Evolutionary conservation across 2,888 invertebrate species (phyloP), one percentile per base, ranked within the genome.

Genomic region (Caenorhabditis becei): DNA sequence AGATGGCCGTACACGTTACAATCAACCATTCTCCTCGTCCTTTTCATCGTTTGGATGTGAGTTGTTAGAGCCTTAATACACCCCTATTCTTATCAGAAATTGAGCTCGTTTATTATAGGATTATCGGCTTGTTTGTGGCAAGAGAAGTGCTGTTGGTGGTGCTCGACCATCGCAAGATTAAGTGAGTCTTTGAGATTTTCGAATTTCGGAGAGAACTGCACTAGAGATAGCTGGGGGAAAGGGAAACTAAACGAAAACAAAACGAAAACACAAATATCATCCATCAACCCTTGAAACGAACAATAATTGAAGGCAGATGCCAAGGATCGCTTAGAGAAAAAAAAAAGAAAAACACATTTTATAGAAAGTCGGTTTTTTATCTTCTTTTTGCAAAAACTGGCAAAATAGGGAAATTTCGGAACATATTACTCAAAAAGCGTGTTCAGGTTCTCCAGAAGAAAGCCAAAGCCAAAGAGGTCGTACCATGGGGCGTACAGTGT

Each of bases 11-110:
- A 53, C 47, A 65, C 70, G 2, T 10, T 75, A 58, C 80, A 75
- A 75, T 75, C 80, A 18, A 65, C 66, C 14, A 65, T 80, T 53
- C 67, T 80, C 23, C 41, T 74, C 3, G 8, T 80, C 20, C 71
- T 81, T 20, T 81, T 81, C 61, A 59, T 77, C 24, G 24, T 77
- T 8, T 81, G 81, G 77, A 67, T 67, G 81, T 81, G n/a, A 81
- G 77, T 80, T 58, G 11, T 32, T 32, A 32, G 32, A 4, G 10
- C 32, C 32, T 32, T 58, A 11, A 23, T 47, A 1, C 32, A 20
- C n/a, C 18, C 23, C 49, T 26, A 26, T 35, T 44, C 28, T 49
- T 69, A 56, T 69, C 58, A 65, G 5, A 44, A 58, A 49, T 49
- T 10, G 14, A 65, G 35, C 24, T 37, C 24, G 20, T 56, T 56